Conservation (phyloP, 2,113 vertebrate genomes). For the Platichthys flesus region DNA sequence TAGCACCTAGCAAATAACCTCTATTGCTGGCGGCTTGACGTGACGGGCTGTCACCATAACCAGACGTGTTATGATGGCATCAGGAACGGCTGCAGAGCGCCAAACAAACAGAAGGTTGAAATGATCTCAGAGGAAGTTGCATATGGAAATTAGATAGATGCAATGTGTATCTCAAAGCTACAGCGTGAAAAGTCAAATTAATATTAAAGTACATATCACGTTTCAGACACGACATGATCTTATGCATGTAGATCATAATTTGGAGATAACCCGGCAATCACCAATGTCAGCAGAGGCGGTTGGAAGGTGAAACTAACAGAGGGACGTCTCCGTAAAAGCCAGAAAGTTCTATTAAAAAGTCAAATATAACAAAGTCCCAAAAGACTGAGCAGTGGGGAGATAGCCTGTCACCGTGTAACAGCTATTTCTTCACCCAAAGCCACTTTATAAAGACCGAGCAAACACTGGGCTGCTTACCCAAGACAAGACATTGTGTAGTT, state of each 20-base stretch:
- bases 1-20: constrained; percentile 42
- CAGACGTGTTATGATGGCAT: constrained; percentile 66
- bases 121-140: constrained; percentile 2
- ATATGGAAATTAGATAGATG: background rate
- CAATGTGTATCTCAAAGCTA: constrained; percentile 10
- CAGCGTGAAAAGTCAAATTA: constrained; percentile 6
- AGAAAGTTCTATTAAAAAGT: constrained; percentile 55
- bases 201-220: constrained; percentile 2
- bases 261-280: constrained; percentile 16
- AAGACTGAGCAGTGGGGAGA: constrained; percentile 39
- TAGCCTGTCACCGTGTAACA: constrained; percentile 53
- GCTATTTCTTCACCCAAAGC: constrained; percentile 52
- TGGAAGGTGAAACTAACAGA: background rate
- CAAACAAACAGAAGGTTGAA: constrained; percentile 13
- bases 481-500: constrained; percentile 51
- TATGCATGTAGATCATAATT: background rate
- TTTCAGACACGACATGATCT: constrained; percentile 3
- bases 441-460: constrained; percentile 66
- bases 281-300: background rate
- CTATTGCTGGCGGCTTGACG: constrained; percentile 54
- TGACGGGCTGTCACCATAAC: constrained; percentile 69
- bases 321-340: constrained; percentile 19
- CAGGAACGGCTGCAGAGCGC: constrained; percentile 42
- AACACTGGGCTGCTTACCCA: constrained; percentile 65
- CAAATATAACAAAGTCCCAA: constrained; percentile 22